Evolutionary conservation across 1,140 invertebrate genomes (phyloP).

Genomic region (Alviniconcha marisindica): DNA sequence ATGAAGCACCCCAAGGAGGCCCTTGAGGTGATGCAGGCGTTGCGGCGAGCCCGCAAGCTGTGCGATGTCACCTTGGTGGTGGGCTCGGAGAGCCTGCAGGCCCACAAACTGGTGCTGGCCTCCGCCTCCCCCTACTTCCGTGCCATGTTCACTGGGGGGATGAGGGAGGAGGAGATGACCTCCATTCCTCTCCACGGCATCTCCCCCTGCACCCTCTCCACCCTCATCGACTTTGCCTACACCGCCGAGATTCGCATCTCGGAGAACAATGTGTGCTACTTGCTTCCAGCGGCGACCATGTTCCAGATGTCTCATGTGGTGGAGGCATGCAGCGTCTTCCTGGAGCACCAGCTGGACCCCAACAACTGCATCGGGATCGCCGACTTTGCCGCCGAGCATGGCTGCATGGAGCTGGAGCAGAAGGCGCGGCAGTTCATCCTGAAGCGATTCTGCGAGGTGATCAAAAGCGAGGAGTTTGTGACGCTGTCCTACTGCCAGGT

Average conservation of each 20-base stretch:
- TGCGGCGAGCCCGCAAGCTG: constrained; percentile 91
- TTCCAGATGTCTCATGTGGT: constrained; percentile 94
- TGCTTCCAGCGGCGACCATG: constrained; percentile 94
- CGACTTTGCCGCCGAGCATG: constrained; percentile 93
- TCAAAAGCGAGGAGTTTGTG: constrained; percentile 93
- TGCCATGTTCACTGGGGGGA: constrained; percentile 97
- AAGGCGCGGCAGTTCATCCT: constrained; percentile 94
- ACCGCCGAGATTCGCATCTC: constrained; percentile 91
- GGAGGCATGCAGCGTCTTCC: constrained; percentile 92
- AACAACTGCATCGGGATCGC: constrained; percentile 95
- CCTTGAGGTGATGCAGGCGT: constrained; percentile 92
- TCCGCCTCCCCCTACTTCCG: constrained; percentile 82
- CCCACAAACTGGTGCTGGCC: constrained; percentile 74
- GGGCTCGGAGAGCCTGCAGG: constrained; percentile 67
- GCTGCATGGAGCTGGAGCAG: constrained; percentile 87
- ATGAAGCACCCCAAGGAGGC: constrained; percentile 89
- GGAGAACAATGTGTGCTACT: constrained; percentile 92
- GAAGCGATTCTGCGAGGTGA: constrained; percentile 92
- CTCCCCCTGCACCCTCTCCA: constrained; percentile 89
- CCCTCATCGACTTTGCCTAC: constrained; percentile 93
- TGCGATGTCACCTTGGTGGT: constrained; percentile 78
- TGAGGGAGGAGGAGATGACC: constrained; percentile 91
- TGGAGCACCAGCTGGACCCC: constrained; percentile 93
- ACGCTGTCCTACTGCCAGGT: constrained; percentile 88
- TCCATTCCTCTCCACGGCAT: constrained; percentile 91